Base-by-base conservation (phyloP, 2,888 invertebrate genomes). In the Galeruca laticollis region DNA sequence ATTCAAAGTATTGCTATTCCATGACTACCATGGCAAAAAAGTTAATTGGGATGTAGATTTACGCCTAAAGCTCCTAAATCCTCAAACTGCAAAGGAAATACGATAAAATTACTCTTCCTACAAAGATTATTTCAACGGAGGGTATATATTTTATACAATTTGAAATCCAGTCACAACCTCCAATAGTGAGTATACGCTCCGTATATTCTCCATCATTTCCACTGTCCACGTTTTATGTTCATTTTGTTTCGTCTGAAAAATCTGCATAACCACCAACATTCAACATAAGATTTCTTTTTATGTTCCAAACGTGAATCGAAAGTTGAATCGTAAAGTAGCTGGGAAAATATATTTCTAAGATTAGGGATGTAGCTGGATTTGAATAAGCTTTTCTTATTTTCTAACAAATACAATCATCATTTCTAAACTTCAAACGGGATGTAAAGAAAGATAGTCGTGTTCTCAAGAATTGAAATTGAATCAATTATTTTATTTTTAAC, bases 261-360 rank as follows among this genome's bases (percentile, higher is more conserved):
- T 80, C 77, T 78, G 78, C 78, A 80, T 78, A 78, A 79, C 77
- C 77, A 76, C 76, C 74, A 78, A 77, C 79, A 77, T 79, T 76
- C 72, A 62, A 69, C 72, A 72, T 78, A 72, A 73, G 76, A 77
- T 79, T 78, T 77, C 73, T 77, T 77, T 79, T 78, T 79, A 79
- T 81, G 79, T 75, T 69, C 68, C 61, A 62, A 73, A 80, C 80
- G 79, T 80, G 80, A 76, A 77, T 77, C 71, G 79, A 75, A 79
- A 75, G 75, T 75, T 73, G 75, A 78, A 76, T 75, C 70, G 72
- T 67, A 68, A 73, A 77, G 78, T 76, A 78, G 76, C 74, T 74
- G 15, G 54, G 35, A 57, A 35, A 57, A 57, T 57, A n/a, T 57
- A 57, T 57, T 57, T 35, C 10, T 1, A 5, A 18, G 15, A 33